phyloP scores from a whole-genome alignment of 2,797 vertebrate genomes.

The Acipenser transmontanus region DNA sequence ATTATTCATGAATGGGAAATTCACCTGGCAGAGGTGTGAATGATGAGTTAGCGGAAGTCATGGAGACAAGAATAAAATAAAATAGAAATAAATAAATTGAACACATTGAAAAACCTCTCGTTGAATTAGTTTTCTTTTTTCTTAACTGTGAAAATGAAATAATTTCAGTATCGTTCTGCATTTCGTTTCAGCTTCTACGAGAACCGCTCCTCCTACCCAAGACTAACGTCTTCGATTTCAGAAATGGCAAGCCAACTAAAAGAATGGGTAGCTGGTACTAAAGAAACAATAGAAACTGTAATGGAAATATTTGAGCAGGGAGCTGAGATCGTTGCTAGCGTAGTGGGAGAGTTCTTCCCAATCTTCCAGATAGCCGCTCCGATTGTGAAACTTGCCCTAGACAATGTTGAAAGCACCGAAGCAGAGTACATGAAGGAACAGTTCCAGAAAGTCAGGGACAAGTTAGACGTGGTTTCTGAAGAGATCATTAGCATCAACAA shows the following conservation, averaged over 20 bases:
- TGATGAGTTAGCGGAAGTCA: no score
- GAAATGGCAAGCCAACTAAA: constrained; percentile 54
- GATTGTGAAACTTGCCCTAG: constrained; percentile 55
- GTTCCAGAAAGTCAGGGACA: constrained; percentile 64
- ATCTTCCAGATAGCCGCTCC: constrained; percentile 65
- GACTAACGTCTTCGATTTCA: not conserved
- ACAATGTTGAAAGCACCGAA: constrained; percentile 69
- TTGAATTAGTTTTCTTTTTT: no score
- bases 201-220: no score
- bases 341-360: constrained; percentile 62
- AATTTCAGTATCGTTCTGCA: no score
- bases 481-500: constrained; percentile 57
- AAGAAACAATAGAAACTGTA: constrained; percentile 54
- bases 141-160: no score
- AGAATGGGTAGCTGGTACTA: constrained; percentile 52
- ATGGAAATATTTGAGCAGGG: constrained; percentile 68
- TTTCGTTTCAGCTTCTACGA: no score
- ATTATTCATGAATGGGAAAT: no score
- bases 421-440: constrained; percentile 63
- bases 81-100: no score
- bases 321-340: constrained; percentile 58
- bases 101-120: no score
- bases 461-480: constrained; percentile 58
- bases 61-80: no score
- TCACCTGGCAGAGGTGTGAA: no score